Base-by-base conservation (phyloP, 2,113 vertebrate genomes). In the Campylomormyrus numenius region DNA sequence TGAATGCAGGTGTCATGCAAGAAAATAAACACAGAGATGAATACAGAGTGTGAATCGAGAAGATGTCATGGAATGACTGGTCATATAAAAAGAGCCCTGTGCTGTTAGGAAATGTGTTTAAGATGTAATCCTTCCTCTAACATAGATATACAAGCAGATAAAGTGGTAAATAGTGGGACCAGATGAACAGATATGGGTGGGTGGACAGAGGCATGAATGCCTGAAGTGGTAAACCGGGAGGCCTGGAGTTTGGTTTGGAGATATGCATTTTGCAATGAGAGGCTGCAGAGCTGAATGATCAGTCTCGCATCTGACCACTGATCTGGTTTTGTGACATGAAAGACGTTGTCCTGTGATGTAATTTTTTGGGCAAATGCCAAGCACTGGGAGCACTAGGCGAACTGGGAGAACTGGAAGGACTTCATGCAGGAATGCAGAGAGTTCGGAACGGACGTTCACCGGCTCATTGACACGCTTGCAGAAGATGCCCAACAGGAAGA, bases 401-500 rank as follows among this genome's bases (percentile, higher is more conserved):
- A 80, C 74, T 42, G 13, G 35, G 31, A 77, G 13, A 77, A 77
- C 70, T 19, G 31, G 27, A 6, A 35, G 13, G 13, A 1, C 19
- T 84, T 10, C 9, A 84, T 15, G 21, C 39, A 85, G 42, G 39
- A 35, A 35, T 8, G n/a, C 15, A 7, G 27, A 3, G 27, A 19
- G 27, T 35, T 4, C 1, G n/a, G 13, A 42, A 56, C n/a, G 6
- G 49, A n/a, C 1, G 95, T 95, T 92, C 88, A 98, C 98, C 53
- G 93, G 31, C 86, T 99, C 98, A 83, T 97, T 99, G 91, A 97
- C 95, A 85, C 98, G 95, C 92, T 98, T 99, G 94, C 96, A 98
- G 95, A 99, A 99, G 92, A 99, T 19, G 13, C 91, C 98, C 0
- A 99, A 96, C 11, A 97, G 91, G 94, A 99, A 99, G 93, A 99